Conservation (phyloP, 2,797 vertebrate species). For the Phalloptychus januarius region DNA sequence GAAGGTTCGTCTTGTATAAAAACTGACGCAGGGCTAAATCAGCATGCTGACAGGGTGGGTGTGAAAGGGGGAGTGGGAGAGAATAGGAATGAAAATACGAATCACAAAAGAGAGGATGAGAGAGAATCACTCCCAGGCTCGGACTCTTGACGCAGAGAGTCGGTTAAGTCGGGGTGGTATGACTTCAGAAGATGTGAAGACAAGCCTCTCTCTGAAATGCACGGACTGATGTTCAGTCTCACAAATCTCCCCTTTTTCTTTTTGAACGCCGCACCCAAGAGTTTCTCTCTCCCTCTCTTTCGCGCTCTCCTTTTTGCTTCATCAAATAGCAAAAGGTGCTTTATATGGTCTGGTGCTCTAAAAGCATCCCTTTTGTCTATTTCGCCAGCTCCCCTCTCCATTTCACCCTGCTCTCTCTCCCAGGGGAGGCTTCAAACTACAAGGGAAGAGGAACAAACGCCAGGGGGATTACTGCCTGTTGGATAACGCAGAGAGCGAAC, state of each 20-base stretch:
- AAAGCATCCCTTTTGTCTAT: conserved; percentile 60
- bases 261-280: conserved; percentile 10
- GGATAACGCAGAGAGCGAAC: conserved; percentile 41
- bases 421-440: conserved; percentile 46
- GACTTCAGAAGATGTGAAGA: conserved; percentile 43
- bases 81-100: conserved; percentile 37
- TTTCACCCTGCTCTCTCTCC: conserved; percentile 43
- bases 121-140: conserved; percentile 29
- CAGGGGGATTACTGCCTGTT: conserved; percentile 50
- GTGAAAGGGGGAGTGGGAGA: conserved; percentile 27
- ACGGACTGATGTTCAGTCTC: conserved; percentile 26
- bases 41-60: conserved; percentile 47
- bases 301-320: conserved; percentile 34
- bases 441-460: conserved; percentile 60
- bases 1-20: conserved; percentile 67
- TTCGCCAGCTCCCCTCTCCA: conserved; percentile 31
- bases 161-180: conserved; percentile 30
- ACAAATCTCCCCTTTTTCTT: conserved; percentile 16
- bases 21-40: conserved; percentile 75
- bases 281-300: neutral
- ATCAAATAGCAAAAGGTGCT: conserved; percentile 50
- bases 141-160: conserved; percentile 17
- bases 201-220: conserved; percentile 18
- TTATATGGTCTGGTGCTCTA: conserved; percentile 53
- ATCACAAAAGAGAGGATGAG: conserved; percentile 18